Conservation (phyloP, 1,140 invertebrate genomes). For the Cydia amplana region DNA sequence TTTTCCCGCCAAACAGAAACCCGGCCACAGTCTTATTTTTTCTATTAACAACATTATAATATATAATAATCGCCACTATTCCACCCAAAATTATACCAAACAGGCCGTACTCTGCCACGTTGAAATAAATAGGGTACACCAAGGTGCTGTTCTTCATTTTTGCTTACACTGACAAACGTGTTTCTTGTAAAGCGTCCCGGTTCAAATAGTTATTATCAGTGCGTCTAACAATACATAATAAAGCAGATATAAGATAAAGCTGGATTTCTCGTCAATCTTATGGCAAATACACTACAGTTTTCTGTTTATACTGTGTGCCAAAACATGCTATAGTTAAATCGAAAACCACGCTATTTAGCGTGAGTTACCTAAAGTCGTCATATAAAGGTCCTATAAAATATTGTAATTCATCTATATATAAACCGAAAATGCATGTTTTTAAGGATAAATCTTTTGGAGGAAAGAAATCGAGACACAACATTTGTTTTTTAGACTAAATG, state of each 20-base stretch:
- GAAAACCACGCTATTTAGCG: not conserved
- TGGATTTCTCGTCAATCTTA: conserved; percentile 65
- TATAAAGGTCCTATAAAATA: not conserved
- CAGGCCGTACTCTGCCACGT: conserved; percentile 72
- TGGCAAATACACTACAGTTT: conserved; percentile 51
- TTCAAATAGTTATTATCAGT: conserved; percentile 53
- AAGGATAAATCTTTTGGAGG: not conserved
- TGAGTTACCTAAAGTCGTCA: not conserved
- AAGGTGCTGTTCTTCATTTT: conserved; percentile 56
- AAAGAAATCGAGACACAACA: not conserved
- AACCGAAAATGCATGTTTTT: not conserved
- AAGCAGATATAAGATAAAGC: conserved; percentile 62
- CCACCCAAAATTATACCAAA: conserved; percentile 72
- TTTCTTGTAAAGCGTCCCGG: conserved; percentile 36
- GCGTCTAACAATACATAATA: conserved; percentile 51
- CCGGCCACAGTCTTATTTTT: conserved; percentile 68
- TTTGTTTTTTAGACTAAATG: conserved; percentile 12
- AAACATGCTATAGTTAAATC: conserved; percentile 13
- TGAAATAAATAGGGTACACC: conserved; percentile 69
- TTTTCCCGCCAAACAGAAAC: conserved; percentile 72
- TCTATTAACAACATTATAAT: conserved; percentile 68
- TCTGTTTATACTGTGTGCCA: conserved; percentile 32
- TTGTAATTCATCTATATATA: not conserved
- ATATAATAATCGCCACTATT: conserved; percentile 69
- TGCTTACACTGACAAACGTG: conserved; percentile 37